Conservation (phyloP, 2,113 vertebrate species). For the Pampusana beccarii region DNA sequence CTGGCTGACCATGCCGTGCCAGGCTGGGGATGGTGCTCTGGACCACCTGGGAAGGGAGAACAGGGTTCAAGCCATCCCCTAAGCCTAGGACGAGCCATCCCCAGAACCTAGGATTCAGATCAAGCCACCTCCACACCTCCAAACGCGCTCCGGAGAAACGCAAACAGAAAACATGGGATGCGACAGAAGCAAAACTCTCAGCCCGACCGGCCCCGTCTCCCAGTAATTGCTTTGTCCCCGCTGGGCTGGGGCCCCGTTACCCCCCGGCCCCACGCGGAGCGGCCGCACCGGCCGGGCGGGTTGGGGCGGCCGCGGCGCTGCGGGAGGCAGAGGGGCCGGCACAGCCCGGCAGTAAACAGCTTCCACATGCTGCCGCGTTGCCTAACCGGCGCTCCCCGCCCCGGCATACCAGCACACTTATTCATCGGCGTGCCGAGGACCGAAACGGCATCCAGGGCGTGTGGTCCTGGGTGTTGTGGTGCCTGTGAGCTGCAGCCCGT, state of each 20-base stretch:
- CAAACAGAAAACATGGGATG: background rate
- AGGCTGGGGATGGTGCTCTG: background rate
- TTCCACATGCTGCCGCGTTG: background rate
- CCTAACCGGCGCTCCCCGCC: background rate
- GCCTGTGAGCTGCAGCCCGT: background rate
- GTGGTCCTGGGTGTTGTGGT: fast-evolving
- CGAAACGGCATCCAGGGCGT: fast-evolving
- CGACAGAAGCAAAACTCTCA: background rate
- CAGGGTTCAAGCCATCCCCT: background rate
- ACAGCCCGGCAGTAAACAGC: slow-evolving; percentile 14
- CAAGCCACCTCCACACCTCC: fast-evolving
- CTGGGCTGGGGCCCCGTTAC: background rate
- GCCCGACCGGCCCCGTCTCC: background rate
- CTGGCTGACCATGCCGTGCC: fast-evolving
- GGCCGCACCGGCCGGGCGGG: background rate
- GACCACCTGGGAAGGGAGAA: background rate
- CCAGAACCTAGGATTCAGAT: background rate
- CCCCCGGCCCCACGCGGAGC: background rate
- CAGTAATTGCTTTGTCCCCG: background rate
- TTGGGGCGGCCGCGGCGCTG: background rate
- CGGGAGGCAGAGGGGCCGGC: slow-evolving; percentile 3
- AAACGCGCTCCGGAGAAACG: fast-evolving
- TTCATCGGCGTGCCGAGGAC: background rate
- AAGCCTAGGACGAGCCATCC: background rate
- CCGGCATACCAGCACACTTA: background rate